Evolutionary conservation across 2,888 invertebrate genomes (phyloP).

Genomic region (Andrena marginata): DNA sequence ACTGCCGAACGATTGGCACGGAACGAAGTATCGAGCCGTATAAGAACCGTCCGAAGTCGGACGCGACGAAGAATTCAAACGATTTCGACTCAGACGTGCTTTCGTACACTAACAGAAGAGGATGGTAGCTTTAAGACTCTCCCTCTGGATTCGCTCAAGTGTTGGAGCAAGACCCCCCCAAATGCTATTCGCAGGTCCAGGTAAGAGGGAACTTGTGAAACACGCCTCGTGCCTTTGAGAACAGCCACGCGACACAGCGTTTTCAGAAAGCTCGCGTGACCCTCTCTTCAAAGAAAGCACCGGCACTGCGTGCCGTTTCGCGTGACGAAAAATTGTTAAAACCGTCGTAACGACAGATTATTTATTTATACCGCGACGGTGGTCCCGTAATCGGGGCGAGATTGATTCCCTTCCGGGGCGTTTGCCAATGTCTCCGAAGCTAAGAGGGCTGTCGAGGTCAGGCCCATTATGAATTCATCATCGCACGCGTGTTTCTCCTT

Average conservation of each 20-base stretch:
- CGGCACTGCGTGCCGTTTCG: slow-evolving; percentile 50
- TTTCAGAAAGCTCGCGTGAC: slow-evolving; percentile 59
- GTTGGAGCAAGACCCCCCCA: not conserved
- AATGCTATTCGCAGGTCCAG: not conserved
- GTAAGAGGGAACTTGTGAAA: not conserved
- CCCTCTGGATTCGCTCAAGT: not conserved
- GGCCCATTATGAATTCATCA: slow-evolving; percentile 12
- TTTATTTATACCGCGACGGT: slow-evolving; percentile 49
- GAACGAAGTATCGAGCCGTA: slow-evolving; percentile 76
- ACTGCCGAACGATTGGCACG: slow-evolving; percentile 73
- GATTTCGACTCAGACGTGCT: slow-evolving; percentile 1
- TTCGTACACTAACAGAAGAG: not conserved
- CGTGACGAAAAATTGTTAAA: slow-evolving; percentile 63
- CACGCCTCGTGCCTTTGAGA: slow-evolving; percentile 8
- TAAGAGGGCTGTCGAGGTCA: slow-evolving; percentile 20
- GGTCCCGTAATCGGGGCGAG: slow-evolving; percentile 30
- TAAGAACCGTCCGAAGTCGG: slow-evolving; percentile 60
- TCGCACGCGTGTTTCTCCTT: not conserved
- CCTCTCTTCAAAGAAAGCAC: slow-evolving; percentile 35
- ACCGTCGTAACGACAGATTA: slow-evolving; percentile 49
- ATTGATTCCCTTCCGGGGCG: slow-evolving; percentile 32
- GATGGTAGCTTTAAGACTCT: not conserved
- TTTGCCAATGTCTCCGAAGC: not conserved
- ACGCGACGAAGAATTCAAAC: slow-evolving; percentile 21
- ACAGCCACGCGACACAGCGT: slow-evolving; percentile 56